Base-by-base conservation (phyloP, 2,888 invertebrate genomes). In the Habrosyne pyritoides region DNA sequence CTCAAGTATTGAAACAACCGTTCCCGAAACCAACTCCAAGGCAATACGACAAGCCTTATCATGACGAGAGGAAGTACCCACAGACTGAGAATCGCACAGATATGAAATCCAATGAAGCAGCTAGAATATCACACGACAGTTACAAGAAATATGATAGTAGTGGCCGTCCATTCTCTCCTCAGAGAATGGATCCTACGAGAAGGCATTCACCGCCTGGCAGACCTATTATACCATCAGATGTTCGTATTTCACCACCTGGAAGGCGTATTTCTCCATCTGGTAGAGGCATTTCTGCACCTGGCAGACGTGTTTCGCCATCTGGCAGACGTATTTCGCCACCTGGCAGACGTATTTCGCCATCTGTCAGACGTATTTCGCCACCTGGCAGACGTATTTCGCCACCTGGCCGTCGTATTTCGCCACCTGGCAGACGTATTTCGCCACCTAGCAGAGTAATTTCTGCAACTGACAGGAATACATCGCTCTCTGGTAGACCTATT, bases 61-160 rank as follows among this genome's bases (percentile, higher is more conserved):
- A 66, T 8, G 76, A 79, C 3, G 73, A 73, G 2, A 68, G 75
- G 21, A 64, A 63, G 28, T 75, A 71, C 52, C 56, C 63, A 0
- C 66, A 61, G 5, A 3, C 53, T 0, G 74, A 76, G 12, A 66
- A 64, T 33, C 62, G 69, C 10, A 63, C 63, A 5, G 54, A 60
- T 22, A 50, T 50, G 21, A 50, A 50, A 50, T 28, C 50, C 26
- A 47, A 33, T 47, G 49, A 36, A 36, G 2, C 24, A 24, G 30
- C n/a, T 8, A 24, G 60, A 21, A 53, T 60, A 14, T 52, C 65
- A 1, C 71, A 73, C 5, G 56, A 68, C 21, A 69, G 70, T 12
- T 71, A 75, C n/a, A 26, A 49, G 46, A 36, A 30, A 47, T 30
- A 53, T 36, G 10, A 52, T 26, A 22, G 46, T 24, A 18, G 42